Percentiles rank a stretch among this genome's conserved stretches.
phyloP scores from a whole-genome alignment of 2,888 invertebrate species.

The Aspidiotus rigidus region DNA sequence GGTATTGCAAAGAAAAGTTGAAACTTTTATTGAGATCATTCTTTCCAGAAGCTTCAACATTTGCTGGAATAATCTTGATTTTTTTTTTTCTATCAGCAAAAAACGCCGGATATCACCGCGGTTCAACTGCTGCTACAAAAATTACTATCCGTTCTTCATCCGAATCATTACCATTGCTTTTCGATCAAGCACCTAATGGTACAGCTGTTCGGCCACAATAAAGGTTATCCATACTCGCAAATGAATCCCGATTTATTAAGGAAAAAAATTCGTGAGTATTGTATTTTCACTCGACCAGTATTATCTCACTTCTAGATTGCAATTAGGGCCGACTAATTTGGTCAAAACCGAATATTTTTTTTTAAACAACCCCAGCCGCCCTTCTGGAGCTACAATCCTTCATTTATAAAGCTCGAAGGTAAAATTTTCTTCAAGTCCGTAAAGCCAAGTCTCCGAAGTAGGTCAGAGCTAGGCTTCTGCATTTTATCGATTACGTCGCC shows the following conservation, averaged over 20 bases:
- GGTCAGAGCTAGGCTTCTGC: too few relatives aligned
- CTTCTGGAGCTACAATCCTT: too few relatives aligned
- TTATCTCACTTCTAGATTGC: too few relatives aligned
- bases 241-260: conserved; percentile 52
- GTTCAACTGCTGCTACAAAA: conserved; percentile 58
- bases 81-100: conserved; percentile 13
- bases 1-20: background rate
- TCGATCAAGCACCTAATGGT: conserved; percentile 71
- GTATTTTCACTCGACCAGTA: background rate
- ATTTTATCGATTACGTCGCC: too few relatives aligned
- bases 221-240: conserved; percentile 49
- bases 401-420: too few relatives aligned
- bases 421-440: too few relatives aligned
- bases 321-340: too few relatives aligned
- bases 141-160: conserved; percentile 65
- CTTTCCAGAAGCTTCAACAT: conserved; percentile 1
- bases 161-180: conserved; percentile 74
- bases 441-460: too few relatives aligned
- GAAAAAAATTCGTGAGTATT: conserved; percentile 15
- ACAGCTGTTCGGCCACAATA: conserved; percentile 66
- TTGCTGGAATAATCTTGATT: conserved; percentile 5
- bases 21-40: conserved; percentile 12
- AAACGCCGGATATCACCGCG: conserved; percentile 39
- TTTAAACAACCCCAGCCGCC: too few relatives aligned
- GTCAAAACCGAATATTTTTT: too few relatives aligned